phyloP scores from a whole-genome alignment of 2,113 vertebrate genomes.

The Hippocampus zosterae region DNA sequence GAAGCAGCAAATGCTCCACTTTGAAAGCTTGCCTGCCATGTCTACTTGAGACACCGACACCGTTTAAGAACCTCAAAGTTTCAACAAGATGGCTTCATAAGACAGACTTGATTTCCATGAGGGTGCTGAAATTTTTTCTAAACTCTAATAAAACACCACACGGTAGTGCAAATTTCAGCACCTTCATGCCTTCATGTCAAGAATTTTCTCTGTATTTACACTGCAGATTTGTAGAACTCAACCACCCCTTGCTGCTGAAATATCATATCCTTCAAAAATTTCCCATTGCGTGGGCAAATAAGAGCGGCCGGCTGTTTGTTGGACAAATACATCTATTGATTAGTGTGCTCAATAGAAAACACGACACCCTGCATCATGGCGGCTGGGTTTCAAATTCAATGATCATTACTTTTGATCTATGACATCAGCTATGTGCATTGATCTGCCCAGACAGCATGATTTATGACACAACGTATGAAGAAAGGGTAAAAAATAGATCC shows the following conservation, averaged over 20 bases:
- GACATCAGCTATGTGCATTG: background rate
- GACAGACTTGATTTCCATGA: background rate
- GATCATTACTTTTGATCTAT: background rate
- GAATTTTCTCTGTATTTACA: background rate
- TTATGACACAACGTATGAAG: background rate
- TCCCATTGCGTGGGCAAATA: background rate
- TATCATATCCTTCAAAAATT: background rate
- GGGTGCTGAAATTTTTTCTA: constrained; percentile 1
- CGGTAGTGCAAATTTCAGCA: constrained; percentile 1
- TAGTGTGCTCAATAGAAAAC: background rate
- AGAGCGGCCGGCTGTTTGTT: background rate
- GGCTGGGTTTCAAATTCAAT: background rate
- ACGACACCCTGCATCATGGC: background rate
- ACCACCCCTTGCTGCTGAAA: background rate
- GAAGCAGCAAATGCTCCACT: background rate
- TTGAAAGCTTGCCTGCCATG: constrained; percentile 1
- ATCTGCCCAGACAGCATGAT: background rate
- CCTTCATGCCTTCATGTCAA: background rate
- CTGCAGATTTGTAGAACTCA: background rate
- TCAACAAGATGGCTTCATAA: background rate
- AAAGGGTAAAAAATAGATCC: background rate
- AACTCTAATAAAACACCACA: background rate
- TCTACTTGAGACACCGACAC: background rate
- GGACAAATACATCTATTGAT: background rate
- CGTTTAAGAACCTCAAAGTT: background rate